These are phyloP conservation scores for Clangula hyemalis DNA, from an alignment of 2,797 vertebrate genomes.

Conservation along the genomic window DNA sequence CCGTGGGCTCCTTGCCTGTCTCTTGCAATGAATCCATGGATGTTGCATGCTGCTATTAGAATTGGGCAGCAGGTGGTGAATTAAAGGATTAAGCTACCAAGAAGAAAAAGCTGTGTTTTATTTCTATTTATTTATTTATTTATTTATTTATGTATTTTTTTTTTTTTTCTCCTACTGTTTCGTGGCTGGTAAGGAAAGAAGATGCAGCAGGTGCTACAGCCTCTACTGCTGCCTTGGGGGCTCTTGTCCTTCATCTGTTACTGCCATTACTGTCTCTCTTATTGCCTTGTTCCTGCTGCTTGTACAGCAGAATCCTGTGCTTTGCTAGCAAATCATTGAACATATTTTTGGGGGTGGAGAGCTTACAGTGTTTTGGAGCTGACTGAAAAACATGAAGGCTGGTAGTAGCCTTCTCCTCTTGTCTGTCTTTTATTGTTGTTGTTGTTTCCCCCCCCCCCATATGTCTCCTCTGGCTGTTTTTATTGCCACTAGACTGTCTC, in stretches of 20 bases:
- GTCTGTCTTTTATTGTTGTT: not conserved
- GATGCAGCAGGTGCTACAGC: not conserved
- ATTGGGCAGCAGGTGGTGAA: not conserved
- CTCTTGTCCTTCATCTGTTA: not conserved
- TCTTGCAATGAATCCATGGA: not conserved
- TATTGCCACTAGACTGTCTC: not conserved
- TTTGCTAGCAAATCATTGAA: not conserved
- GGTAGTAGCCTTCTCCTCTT: not conserved
- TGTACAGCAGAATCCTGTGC: not conserved
- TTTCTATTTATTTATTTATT: not conserved
- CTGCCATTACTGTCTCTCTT: not conserved
- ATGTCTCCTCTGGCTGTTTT: not conserved
- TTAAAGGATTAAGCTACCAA: not conserved
- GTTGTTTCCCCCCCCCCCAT: not conserved
- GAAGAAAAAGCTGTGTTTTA: not conserved
- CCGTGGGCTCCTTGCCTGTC: rapidly evolving
- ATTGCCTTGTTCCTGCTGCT: not conserved
- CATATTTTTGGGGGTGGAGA: not conserved
- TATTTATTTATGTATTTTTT: not conserved
- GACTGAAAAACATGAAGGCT: not conserved
- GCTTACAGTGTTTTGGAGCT: slow-evolving; percentile 15
- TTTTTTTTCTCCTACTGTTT: not conserved
- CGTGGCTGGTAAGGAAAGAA: not conserved
- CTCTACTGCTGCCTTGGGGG: not conserved
- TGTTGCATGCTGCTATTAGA: not conserved